These are phyloP conservation scores for Sinella curviseta DNA, from an alignment of 1,140 invertebrate species.

Conservation along the genomic window DNA sequence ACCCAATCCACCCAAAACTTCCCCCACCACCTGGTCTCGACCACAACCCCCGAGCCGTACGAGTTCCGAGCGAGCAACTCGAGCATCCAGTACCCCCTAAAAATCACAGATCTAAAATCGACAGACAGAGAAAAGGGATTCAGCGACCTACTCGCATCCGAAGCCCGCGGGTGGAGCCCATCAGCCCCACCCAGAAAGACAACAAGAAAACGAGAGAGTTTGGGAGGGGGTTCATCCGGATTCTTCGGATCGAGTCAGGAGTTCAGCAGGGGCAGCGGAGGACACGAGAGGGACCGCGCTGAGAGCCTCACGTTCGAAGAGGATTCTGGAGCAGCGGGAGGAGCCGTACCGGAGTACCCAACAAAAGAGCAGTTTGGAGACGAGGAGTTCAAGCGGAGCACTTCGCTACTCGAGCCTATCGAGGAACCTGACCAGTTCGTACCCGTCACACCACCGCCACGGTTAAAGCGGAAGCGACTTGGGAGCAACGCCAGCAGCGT, in stretches of 20 bases:
- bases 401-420: neutral
- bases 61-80: neutral
- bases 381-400: neutral
- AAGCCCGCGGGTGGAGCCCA: neutral
- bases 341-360: neutral
- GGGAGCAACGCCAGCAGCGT: no score
- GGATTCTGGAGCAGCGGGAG: neutral
- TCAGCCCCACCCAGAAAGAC: no score
- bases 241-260: neutral
- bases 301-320: no score
- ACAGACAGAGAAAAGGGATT: no score
- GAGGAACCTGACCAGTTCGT: neutral
- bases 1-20: conserved; percentile 2
- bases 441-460: neutral
- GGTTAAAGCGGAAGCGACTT: neutral
- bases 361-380: neutral
- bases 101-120: neutral
- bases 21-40: neutral
- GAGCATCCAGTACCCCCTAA: neutral
- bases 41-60: neutral
- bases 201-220: neutral
- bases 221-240: neutral
- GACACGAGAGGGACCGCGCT: neutral
- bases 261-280: neutral
- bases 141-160: neutral